Evolutionary conservation across 1,140 invertebrate species (phyloP).

Genomic region (Batillaria attramentaria): DNA sequence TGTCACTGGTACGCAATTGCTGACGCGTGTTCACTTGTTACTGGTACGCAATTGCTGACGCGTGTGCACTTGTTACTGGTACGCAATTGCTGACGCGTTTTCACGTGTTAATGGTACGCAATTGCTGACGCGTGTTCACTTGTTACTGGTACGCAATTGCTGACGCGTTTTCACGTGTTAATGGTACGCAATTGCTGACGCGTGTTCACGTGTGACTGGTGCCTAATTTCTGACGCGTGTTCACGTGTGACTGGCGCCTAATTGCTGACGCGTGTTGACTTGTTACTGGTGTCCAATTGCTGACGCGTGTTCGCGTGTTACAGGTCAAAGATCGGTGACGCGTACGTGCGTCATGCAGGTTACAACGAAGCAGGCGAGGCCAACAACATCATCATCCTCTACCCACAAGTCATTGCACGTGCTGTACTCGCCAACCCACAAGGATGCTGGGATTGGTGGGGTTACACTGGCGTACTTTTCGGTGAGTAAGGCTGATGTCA

Average conservation of each 20-base stretch:
- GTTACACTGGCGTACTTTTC: conserved; percentile 59
- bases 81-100: no score
- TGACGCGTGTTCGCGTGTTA: neutral
- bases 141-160: no score
- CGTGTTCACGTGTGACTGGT: neutral
- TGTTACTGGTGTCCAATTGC: neutral
- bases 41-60: no score
- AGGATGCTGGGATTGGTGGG: conserved; percentile 73
- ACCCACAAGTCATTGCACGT: conserved; percentile 71
- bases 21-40: no score
- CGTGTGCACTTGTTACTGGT: no score
- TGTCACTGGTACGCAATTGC: no score
- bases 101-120: no score
- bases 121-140: no score
- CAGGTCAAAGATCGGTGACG: conserved; percentile 59
- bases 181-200: neutral
- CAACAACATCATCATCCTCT: conserved; percentile 72
- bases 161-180: neutral
- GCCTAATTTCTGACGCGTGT: neutral
- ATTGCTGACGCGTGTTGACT: neutral
- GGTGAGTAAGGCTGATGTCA: conserved; percentile 43
- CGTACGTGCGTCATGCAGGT: conserved; percentile 66
- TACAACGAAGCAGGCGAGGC: conserved; percentile 72
- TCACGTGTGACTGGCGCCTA: neutral
- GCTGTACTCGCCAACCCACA: conserved; percentile 63